Conservation (phyloP, 2,113 vertebrate species). For the Podiceps cristatus region DNA sequence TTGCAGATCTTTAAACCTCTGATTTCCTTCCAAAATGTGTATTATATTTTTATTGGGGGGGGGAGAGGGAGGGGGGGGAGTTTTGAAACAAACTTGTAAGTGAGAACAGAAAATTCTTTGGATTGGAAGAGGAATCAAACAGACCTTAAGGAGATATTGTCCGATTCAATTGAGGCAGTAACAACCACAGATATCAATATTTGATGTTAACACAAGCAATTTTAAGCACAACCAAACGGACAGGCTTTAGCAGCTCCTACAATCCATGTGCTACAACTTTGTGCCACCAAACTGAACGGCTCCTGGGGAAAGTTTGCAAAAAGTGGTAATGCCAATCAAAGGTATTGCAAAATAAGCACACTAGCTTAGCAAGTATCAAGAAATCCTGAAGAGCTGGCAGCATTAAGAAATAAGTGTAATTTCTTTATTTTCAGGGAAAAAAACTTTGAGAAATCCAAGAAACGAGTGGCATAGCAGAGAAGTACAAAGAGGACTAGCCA, state of each 20-base stretch:
- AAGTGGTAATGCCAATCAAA: neutral
- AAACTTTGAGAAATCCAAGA: neutral
- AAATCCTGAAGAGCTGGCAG: neutral
- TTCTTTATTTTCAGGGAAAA: neutral
- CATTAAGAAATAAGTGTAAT: neutral
- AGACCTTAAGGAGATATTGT: neutral
- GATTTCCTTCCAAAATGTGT: neutral
- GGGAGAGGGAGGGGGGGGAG: neutral
- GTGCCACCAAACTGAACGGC: neutral
- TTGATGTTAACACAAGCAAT: neutral
- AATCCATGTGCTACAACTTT: neutral
- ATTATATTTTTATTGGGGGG: neutral
- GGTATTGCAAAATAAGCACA: neutral
- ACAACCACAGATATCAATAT: neutral
- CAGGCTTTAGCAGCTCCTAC: neutral
- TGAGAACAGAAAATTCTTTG: neutral
- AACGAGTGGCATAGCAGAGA: rapidly evolving
- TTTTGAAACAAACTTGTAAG: neutral
- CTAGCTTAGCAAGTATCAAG: neutral
- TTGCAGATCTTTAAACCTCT: neutral
- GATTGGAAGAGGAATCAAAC: neutral
- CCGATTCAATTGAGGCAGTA: neutral
- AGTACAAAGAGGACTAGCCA: neutral
- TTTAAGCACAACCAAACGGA: neutral
- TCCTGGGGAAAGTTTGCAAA: neutral